phyloP scores from a whole-genome alignment of 2,113 vertebrate species.

The Guaruba guarouba region DNA sequence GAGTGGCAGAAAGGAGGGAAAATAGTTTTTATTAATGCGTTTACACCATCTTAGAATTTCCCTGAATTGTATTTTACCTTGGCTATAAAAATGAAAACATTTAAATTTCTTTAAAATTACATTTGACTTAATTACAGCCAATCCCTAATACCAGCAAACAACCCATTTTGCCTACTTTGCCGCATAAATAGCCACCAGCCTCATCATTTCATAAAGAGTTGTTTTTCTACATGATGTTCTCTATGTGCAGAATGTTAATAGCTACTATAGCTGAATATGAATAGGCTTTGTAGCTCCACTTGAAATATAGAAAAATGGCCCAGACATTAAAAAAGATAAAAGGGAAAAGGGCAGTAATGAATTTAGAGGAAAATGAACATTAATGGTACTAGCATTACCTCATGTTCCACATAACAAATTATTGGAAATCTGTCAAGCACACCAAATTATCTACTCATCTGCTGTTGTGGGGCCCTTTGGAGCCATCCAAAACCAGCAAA shows the following conservation, averaged over 20 bases:
- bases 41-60: slow-evolving; percentile 67
- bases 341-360: slow-evolving; percentile 99
- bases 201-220: slow-evolving; percentile 78
- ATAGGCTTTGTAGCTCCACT: slow-evolving; percentile 90
- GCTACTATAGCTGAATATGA: slow-evolving; percentile 81
- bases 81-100: slow-evolving; percentile 78
- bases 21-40: slow-evolving; percentile 29
- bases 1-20: not conserved
- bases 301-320: slow-evolving; percentile 93
- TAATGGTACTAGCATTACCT: slow-evolving; percentile 99
- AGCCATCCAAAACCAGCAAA: slow-evolving; percentile 97
- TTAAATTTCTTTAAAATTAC: slow-evolving; percentile 83
- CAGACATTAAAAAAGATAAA: slow-evolving; percentile 97
- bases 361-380: slow-evolving; percentile 99
- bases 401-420: slow-evolving; percentile 99
- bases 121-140: slow-evolving; percentile 76
- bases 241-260: slow-evolving; percentile 88
- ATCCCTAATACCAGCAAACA: slow-evolving; percentile 69
- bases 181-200: slow-evolving; percentile 64
- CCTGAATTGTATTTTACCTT: slow-evolving; percentile 73
- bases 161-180: slow-evolving; percentile 63
- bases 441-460: slow-evolving; percentile 99
- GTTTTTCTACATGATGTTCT: slow-evolving; percentile 77
- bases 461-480: slow-evolving; percentile 88
- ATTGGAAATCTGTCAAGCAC: slow-evolving; percentile 99